These are phyloP conservation scores for Lamprologus speciosus DNA, from an alignment of 2,113 vertebrate species.

Conservation along the genomic window DNA sequence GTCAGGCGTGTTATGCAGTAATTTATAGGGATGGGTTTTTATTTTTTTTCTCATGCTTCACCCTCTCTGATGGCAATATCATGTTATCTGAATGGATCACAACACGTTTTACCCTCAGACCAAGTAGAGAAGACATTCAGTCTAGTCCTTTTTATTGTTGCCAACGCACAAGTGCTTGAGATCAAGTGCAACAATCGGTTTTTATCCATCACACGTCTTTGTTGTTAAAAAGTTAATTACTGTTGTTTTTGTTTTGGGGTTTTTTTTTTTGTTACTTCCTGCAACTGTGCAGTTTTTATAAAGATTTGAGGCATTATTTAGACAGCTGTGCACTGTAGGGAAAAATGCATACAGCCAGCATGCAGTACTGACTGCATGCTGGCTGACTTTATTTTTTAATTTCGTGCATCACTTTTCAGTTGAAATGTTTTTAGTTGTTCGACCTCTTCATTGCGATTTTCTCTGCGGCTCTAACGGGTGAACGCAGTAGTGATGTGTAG, in stretches of 20 bases:
- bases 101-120: background rate
- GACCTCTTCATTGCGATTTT: background rate
- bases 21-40: background rate
- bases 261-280: background rate
- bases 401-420: background rate
- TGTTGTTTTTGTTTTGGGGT: accelerated
- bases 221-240: background rate
- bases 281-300: background rate
- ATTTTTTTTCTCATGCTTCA: background rate
- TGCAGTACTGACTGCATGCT: background rate
- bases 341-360: background rate
- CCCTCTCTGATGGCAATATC: background rate
- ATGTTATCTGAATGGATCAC: background rate
- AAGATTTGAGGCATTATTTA: background rate
- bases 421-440: background rate
- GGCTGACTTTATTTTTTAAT: background rate
- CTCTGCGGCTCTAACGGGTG: accelerated
- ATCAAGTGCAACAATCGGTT: background rate
- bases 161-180: background rate
- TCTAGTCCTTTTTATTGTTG: background rate
- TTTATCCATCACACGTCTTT: background rate
- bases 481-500: background rate
- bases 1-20: background rate
- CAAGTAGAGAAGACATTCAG: background rate
- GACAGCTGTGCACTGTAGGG: background rate